Percentiles rank a stretch among this genome's conserved stretches.
Evolutionary conservation across 1,140 invertebrate species (phyloP).

Genomic region (Bombus pyrosoma): DNA sequence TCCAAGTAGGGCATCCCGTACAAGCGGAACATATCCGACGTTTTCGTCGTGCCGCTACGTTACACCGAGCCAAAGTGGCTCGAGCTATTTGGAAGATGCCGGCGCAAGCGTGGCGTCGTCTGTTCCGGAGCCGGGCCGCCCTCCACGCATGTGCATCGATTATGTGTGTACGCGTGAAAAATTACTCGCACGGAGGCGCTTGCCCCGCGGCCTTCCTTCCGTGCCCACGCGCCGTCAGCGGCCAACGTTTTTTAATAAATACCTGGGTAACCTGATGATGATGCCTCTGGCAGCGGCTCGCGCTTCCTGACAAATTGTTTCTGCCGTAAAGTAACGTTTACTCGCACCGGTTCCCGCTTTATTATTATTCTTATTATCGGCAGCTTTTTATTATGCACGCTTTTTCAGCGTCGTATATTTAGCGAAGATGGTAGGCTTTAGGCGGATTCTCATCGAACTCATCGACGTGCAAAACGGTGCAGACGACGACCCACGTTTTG

Average conservation of each 20-base stretch:
- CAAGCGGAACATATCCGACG: conserved; percentile 39
- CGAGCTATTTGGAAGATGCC: conserved; percentile 54
- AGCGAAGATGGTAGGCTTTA: too few relatives aligned
- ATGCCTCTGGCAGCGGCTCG: neutral
- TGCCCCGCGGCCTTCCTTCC: neutral
- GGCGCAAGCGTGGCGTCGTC: conserved; percentile 48
- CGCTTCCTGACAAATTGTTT: neutral
- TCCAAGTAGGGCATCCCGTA: conserved; percentile 39
- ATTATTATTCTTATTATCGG: neutral
- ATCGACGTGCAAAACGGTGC: too few relatives aligned
- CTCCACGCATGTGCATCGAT: conserved; percentile 49
- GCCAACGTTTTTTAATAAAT: neutral
- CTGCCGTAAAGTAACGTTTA: neutral
- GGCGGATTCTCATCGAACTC: neutral
- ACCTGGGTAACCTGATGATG: neutral
- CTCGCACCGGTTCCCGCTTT: neutral
- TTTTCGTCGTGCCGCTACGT: conserved; percentile 46
- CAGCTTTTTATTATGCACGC: neutral
- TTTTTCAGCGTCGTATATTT: neutral
- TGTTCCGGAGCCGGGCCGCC: neutral
- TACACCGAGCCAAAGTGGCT: conserved; percentile 52
- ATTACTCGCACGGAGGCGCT: neutral
- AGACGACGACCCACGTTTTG: too few relatives aligned
- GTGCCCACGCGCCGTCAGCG: neutral
- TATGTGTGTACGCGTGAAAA: conserved; percentile 37